Percentiles rank a stretch among this genome's conserved stretches.
Conservation (phyloP, 1,140 invertebrate genomes). For the Drosophila prosaltans region DNA sequence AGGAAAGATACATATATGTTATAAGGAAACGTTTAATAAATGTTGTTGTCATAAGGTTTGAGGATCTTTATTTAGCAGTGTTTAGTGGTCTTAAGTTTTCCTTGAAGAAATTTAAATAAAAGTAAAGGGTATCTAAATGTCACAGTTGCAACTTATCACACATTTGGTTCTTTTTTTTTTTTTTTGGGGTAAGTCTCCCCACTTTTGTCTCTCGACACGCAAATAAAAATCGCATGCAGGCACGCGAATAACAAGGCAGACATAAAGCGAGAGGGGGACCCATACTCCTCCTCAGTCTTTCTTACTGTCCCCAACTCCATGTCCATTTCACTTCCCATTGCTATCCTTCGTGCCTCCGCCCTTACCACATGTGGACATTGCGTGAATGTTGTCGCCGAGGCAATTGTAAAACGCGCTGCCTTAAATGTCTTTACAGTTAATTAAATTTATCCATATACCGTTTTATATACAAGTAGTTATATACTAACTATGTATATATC, state of each 20-base stretch:
- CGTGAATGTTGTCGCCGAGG: slow-evolving; percentile 60
- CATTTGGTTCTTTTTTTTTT: slow-evolving; percentile 40
- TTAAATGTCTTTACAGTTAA: slow-evolving; percentile 77
- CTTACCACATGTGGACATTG: slow-evolving; percentile 38
- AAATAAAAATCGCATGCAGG: slow-evolving; percentile 74
- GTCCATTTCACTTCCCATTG: neutral
- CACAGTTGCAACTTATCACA: neutral
- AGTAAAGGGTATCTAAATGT: neutral
- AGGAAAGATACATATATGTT: too few relatives aligned
- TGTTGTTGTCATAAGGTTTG: too few relatives aligned
- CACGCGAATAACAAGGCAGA: slow-evolving; percentile 66
- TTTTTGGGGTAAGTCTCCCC: slow-evolving; percentile 1
- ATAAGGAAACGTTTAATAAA: too few relatives aligned
- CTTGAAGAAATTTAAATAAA: too few relatives aligned
- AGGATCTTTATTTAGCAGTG: too few relatives aligned
- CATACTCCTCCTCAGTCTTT: neutral
- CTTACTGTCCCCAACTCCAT: neutral
- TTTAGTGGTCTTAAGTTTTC: too few relatives aligned
- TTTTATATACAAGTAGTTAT: slow-evolving; percentile 23
- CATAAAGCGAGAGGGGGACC: slow-evolving; percentile 17
- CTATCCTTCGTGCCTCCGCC: neutral
- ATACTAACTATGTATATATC: neutral
- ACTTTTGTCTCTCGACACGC: slow-evolving; percentile 65
- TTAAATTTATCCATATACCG: slow-evolving; percentile 71
- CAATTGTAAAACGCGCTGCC: slow-evolving; percentile 70